Percentiles rank a stretch among this genome's conserved stretches.
Conservation (phyloP, 2,888 invertebrate genomes). For the Dyspetes luteomarginatus region DNA sequence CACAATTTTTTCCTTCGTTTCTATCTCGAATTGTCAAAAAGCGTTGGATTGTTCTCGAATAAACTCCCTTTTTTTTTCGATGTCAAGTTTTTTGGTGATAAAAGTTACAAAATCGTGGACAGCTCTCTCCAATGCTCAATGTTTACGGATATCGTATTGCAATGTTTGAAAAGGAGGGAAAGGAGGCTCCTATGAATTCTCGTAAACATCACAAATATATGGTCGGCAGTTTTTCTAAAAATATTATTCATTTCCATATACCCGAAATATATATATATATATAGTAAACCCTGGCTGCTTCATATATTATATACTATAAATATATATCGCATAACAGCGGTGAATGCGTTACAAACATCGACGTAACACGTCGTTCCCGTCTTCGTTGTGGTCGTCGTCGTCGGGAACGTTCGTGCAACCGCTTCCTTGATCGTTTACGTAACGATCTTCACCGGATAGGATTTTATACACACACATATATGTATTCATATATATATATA, state of each 20-base stretch:
- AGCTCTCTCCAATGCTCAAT: neutral
- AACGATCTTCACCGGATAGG: slow-evolving; percentile 66
- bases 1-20: no score
- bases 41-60: neutral
- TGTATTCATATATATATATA: slow-evolving; percentile 39
- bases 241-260: neutral
- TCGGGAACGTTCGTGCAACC: slow-evolving; percentile 70
- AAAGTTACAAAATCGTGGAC: slow-evolving; percentile 50
- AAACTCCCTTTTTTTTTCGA: neutral
- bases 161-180: neutral
- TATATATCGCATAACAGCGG: neutral
- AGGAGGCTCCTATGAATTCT: slow-evolving; percentile 15
- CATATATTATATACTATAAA: neutral
- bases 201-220: slow-evolving; percentile 33
- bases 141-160: neutral
- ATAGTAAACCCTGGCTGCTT: neutral
- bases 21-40: no score
- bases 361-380: slow-evolving; percentile 62
- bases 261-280: neutral
- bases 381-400: slow-evolving; percentile 40
- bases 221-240: neutral
- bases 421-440: slow-evolving; percentile 80
- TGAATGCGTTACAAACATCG: slow-evolving; percentile 52
- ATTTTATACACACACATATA: slow-evolving; percentile 18
- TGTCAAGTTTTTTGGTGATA: slow-evolving; percentile 22